These are phyloP conservation scores for Ceratosolen fusciceps DNA, from an alignment of 1,140 invertebrate species.

Conservation along the genomic window DNA sequence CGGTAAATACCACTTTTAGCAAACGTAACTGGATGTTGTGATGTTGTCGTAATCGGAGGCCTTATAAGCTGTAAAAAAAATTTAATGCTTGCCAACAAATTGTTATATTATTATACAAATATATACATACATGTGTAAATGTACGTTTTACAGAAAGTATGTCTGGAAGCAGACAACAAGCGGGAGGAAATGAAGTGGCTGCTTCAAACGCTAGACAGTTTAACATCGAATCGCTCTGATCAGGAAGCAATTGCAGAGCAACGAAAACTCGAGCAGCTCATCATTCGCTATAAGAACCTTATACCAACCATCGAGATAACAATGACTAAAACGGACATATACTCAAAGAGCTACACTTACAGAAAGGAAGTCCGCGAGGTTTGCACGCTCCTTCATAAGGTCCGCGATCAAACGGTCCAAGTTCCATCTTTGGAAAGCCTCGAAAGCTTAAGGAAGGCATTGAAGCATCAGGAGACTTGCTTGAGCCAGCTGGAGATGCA, in stretches of 20 bases:
- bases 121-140: too few species aligned
- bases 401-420: slow-evolving; percentile 79
- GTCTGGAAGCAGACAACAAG: slow-evolving; percentile 89
- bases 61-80: too few species aligned
- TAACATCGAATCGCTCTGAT: slow-evolving; percentile 86
- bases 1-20: too few species aligned
- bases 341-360: slow-evolving; percentile 93
- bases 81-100: too few species aligned
- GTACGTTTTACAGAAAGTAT: slow-evolving; percentile 78
- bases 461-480: slow-evolving; percentile 84
- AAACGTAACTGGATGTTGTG: too few species aligned
- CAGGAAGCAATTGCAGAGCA: slow-evolving; percentile 85
- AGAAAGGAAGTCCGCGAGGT: slow-evolving; percentile 89
- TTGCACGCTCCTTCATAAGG: slow-evolving; percentile 80
- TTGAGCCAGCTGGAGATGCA: slow-evolving; percentile 89
- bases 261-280: slow-evolving; percentile 84
- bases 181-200: slow-evolving; percentile 96
- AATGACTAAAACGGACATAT: slow-evolving; percentile 91
- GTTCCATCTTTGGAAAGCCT: slow-evolving; percentile 79
- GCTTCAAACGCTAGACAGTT: slow-evolving; percentile 88
- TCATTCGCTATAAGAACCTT: slow-evolving; percentile 89
- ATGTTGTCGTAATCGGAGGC: too few species aligned
- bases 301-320: slow-evolving; percentile 93
- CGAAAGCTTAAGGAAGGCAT: slow-evolving; percentile 81
- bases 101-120: too few species aligned